Evolutionary conservation across 2,113 vertebrate genomes (phyloP).

Genomic region (Cyanistes caeruleus): DNA sequence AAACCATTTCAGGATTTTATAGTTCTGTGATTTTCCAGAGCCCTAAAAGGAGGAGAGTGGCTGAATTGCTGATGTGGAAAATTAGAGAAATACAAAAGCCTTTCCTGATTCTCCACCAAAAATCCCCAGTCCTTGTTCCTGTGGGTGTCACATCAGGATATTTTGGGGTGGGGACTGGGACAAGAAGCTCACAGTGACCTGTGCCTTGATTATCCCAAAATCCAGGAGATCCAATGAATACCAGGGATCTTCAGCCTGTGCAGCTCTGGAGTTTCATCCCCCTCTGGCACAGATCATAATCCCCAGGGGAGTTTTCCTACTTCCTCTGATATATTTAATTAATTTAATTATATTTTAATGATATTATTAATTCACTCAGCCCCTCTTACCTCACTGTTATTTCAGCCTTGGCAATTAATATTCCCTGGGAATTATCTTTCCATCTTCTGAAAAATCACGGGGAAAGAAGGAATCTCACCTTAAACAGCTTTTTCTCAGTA

Average conservation of each 20-base stretch:
- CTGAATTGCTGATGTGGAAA: background rate
- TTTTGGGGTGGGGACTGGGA: background rate
- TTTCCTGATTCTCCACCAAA: background rate
- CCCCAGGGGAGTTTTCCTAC: background rate
- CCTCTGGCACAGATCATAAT: background rate
- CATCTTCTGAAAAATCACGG: background rate
- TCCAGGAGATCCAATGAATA: background rate
- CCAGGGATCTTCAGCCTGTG: background rate
- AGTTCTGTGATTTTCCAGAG: background rate
- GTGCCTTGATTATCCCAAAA: background rate
- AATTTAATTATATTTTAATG: too few species aligned
- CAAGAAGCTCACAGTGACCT: background rate
- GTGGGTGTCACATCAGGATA: rapidly evolving
- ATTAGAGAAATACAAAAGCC: rapidly evolving
- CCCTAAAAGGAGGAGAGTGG: background rate
- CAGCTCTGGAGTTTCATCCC: background rate
- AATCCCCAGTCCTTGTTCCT: background rate
- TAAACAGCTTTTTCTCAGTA: background rate
- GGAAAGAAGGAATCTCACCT: background rate
- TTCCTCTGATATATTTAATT: background rate
- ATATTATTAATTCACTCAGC: background rate
- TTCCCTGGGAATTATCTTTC: background rate
- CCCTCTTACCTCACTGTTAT: background rate
- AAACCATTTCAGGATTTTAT: background rate
- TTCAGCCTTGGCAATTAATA: background rate